Base-by-base conservation (phyloP, 2,797 vertebrate species). In the Saxicola maurus region DNA sequence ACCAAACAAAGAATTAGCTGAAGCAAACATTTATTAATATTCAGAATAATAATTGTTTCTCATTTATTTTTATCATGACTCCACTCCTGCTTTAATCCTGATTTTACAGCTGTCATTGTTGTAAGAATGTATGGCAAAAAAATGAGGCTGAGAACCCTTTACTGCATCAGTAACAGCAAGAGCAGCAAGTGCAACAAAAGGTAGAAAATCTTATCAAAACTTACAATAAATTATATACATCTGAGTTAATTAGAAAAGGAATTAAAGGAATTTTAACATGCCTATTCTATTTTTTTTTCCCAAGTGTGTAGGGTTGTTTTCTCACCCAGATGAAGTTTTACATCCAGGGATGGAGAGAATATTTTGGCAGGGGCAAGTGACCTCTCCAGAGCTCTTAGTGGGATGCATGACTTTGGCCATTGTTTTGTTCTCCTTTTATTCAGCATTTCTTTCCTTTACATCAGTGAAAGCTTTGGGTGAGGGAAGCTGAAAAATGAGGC, bases 261-360 rank as follows among this genome's bases (percentile, higher is more conserved):
- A 46, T 71, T 38, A 40, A 71, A 65, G 6, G 3, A 67, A 67
- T 52, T 23, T 19, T 40, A 66, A 23, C 28, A 23, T 10, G 3
- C 17, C 11, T 25, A 4, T 24, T 2, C 1, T 19, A 31, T 19
- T 24, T 24, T 28, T 24, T 18, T 0, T 5, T 8, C 13, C 3
- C 2, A 42, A 40, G 28, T 17, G 7, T 25, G 6, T 7, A 27
- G 35, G 27, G 20, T 11, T 66, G 2, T 45, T 80, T 80, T 19
- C 49, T 81, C 42, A 45, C 25, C 16, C 57, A 60, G 23, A 11
- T 53, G 49, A 71, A 57, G 13, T 42, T 64, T 73, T 57, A 49
- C 4, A n/a, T 57, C 10, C 52, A 61, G 46, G 38, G 53, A 24
- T 56, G 20, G 7, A 33, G 11, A 21, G 42, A 65, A 73, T 67